Evolutionary conservation across 2,888 invertebrate species (phyloP).

Genomic region (Epirrita christyi): DNA sequence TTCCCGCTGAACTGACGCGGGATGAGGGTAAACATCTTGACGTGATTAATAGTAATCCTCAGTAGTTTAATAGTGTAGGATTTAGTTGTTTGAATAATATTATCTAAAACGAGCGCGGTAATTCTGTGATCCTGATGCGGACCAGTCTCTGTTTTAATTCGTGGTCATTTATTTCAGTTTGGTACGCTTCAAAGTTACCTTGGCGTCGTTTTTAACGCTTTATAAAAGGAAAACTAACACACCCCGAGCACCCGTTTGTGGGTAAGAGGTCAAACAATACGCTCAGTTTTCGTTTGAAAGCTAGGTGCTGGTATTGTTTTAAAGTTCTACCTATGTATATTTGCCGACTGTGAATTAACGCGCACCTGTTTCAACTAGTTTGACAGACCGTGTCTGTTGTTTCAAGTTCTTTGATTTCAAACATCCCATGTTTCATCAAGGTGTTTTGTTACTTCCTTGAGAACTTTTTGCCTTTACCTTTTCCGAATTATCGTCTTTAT

Average conservation of each 20-base stretch:
- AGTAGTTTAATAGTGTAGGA: conserved; percentile 78
- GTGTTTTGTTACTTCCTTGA: conserved; percentile 16
- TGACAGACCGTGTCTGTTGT: conserved; percentile 30
- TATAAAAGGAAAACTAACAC: conserved; percentile 30
- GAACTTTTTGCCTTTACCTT: conserved; percentile 14
- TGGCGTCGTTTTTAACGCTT: conserved; percentile 29
- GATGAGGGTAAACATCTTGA: conserved; percentile 82
- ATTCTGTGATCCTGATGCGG: conserved; percentile 50
- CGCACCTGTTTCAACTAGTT: conserved; percentile 37
- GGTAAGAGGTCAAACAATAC: conserved; percentile 40
- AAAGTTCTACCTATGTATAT: conserved; percentile 23
- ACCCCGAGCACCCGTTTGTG: conserved; percentile 21
- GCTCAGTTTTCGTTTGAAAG: conserved; percentile 38
- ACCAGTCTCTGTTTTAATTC: conserved; percentile 31
- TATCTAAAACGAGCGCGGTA: conserved; percentile 55
- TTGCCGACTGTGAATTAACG: conserved; percentile 31
- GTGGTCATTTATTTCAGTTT: conserved; percentile 31
- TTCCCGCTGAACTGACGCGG: conserved; percentile 72
- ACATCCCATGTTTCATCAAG: conserved; percentile 10
- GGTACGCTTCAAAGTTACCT: conserved; percentile 23
- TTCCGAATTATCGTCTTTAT: conserved; percentile 4
- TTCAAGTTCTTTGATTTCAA: conserved; percentile 26
- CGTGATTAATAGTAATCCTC: conserved; percentile 80
- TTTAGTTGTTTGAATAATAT: conserved; percentile 75
- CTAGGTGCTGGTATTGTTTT: conserved; percentile 32